Evolutionary conservation across 2,113 vertebrate genomes (phyloP), one percentile per base, ranked within the genome.

Genomic region (Kryptolebias marmoratus): DNA sequence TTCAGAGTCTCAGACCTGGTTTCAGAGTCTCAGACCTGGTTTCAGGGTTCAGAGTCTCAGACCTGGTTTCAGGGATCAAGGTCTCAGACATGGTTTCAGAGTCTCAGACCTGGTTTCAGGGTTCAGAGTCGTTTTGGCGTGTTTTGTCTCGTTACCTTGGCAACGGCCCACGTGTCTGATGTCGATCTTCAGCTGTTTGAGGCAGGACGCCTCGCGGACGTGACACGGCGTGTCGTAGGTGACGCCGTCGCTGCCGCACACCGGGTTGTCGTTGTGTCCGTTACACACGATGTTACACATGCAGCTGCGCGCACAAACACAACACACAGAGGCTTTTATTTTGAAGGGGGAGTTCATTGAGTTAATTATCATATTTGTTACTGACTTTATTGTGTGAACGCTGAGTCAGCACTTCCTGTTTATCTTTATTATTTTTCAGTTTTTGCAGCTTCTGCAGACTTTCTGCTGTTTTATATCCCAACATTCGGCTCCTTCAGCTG

Each of bases 261-360:
- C 96, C 2, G 96, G 96, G 90, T 99, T 99, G 84, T 98, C 97
- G 75, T 97, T 98, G 93, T 97, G 97, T 44, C 97, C 97, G 53
- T 95, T 99, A 91, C 97, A 98, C 89, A 97, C 97, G 80, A 99
- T 98, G 89, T 98, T 99, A 89, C 97, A 98, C n/a, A 98, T 97
- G 92, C 97, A 98, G 85, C 97, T 98, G 90, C 0, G 66, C 12
- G 68, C 65, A 77, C 18, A 57, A 4, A 61, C 1, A 68, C 60
- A 16, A 28, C 2, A 71, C 56, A 42, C 22, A 50, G 27, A 39
- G 47, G 27, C 6, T 11, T 45, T 14, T 36, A 36, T 36, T 36
- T 36, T 36, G 32, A 36, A 50, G 48, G 48, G 18, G 15, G 47
- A 48, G 3, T 3, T 4, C 7, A 36, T 36, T 36, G 3, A 36